These are phyloP conservation scores for Pollimyrus isidori DNA, from an alignment of 2,113 vertebrate species.

Conservation along the genomic window DNA sequence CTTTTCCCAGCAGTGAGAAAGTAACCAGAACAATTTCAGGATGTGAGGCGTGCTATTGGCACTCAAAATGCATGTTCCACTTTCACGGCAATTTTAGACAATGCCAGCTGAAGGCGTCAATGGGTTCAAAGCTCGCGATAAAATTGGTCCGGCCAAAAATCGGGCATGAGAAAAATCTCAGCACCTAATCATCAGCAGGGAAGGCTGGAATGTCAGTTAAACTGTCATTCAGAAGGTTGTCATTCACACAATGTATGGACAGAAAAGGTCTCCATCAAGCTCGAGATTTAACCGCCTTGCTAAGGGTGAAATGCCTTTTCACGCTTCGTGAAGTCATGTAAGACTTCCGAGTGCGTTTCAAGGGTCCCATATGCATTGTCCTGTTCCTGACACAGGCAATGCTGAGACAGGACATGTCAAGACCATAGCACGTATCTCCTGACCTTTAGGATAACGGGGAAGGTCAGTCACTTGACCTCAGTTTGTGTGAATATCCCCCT, in stretches of 20 bases:
- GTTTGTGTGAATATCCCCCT: neutral
- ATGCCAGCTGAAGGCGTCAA: neutral
- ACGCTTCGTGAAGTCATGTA: neutral
- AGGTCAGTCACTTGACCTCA: conserved; percentile 7
- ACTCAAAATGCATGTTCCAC: neutral
- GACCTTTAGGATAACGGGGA: neutral
- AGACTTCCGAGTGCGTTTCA: neutral
- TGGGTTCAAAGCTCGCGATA: neutral
- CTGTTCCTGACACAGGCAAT: neutral
- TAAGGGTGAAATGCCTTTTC: neutral
- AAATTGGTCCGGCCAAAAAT: neutral
- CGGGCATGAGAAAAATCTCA: neutral
- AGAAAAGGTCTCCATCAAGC: conserved; percentile 5
- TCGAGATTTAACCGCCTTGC: neutral
- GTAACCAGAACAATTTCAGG: neutral
- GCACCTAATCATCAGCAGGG: neutral
- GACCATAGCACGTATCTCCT: conserved; percentile 1
- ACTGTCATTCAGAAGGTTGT: neutral
- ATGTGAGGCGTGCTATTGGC: neutral
- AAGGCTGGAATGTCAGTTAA: neutral
- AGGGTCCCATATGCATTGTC: neutral
- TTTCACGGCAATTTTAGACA: neutral
- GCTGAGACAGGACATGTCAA: conserved; percentile 5
- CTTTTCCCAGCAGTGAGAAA: neutral
- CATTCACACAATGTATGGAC: neutral